A percentile compares a stretch with the other conserved stretches of the same genome.
Evolutionary conservation across 2,797 vertebrate genomes (phyloP).

Genomic region (Ispidina picta): DNA sequence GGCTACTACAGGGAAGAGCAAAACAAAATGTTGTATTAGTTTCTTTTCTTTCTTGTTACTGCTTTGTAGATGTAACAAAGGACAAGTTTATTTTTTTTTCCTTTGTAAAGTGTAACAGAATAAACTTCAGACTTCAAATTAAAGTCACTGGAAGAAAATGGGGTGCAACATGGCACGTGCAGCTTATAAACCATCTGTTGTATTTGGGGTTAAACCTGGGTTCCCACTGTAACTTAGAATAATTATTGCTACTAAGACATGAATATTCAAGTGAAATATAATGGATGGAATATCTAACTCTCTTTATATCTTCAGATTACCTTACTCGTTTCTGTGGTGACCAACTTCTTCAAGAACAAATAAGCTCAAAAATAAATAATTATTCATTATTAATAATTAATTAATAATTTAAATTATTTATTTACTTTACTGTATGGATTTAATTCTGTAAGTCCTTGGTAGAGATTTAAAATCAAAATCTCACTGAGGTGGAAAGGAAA

Average conservation of each 20-base stretch:
- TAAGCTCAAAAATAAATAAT: neutral
- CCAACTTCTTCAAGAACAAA: neutral
- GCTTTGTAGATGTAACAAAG: neutral
- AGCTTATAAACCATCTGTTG: neutral
- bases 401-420: no score
- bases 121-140: neutral
- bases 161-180: neutral
- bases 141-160: neutral
- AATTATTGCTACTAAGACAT: neutral
- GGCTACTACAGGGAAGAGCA: neutral
- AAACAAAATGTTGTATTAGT: conserved; percentile 6
- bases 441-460: neutral
- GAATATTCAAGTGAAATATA: neutral
- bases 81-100: conserved; percentile 10
- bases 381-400: neutral
- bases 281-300: neutral
- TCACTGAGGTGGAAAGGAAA: neutral
- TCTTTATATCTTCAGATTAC: neutral
- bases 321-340: neutral
- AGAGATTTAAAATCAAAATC: neutral
- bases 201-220: neutral
- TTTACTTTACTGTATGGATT: neutral
- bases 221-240: neutral
- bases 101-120: neutral
- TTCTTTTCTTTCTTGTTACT: neutral